These are phyloP conservation scores for Eulemur albifrons DNA, from an alignment of 2,797 vertebrate genomes.

Conservation along the genomic window DNA sequence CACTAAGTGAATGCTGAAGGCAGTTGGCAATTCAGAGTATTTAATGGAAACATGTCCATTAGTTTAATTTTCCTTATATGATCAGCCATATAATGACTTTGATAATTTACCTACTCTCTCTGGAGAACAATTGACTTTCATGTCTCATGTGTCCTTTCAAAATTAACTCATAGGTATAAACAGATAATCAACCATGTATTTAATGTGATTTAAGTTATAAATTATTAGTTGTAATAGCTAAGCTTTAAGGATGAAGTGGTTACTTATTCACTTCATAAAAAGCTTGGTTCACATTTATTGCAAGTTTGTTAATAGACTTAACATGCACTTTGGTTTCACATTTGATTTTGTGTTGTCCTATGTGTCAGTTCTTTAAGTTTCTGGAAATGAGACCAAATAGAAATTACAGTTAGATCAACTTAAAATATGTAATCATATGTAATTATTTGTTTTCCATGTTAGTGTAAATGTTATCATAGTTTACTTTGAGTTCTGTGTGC, in stretches of 20 bases:
- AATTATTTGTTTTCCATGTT: constrained; percentile 51
- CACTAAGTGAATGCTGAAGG: constrained; percentile 47
- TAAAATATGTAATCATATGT: constrained; percentile 17
- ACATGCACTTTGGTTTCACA: constrained; percentile 2
- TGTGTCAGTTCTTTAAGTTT: not conserved
- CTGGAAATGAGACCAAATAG: constrained; percentile 23
- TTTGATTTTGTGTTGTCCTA: constrained; percentile 12
- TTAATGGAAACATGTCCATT: constrained; percentile 66
- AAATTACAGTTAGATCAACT: constrained; percentile 36
- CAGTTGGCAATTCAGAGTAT: constrained; percentile 23
- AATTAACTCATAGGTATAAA: constrained; percentile 61
- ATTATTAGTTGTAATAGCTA: constrained; percentile 39
- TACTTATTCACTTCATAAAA: constrained; percentile 57
- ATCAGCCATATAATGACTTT: constrained; percentile 31
- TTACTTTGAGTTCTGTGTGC: constrained; percentile 25
- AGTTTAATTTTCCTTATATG: constrained; percentile 51
- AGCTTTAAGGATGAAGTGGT: not conserved
- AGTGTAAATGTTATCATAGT: constrained; percentile 24
- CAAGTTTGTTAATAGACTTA: not conserved
- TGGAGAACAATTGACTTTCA: constrained; percentile 53
- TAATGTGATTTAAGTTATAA: constrained; percentile 68
- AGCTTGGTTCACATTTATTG: constrained; percentile 44
- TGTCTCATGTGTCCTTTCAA: constrained; percentile 10
- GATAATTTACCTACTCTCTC: constrained; percentile 2
- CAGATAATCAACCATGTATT: constrained; percentile 50